These are phyloP conservation scores for Andrena minutula DNA, from an alignment of 2,888 invertebrate genomes.

Conservation along the genomic window DNA sequence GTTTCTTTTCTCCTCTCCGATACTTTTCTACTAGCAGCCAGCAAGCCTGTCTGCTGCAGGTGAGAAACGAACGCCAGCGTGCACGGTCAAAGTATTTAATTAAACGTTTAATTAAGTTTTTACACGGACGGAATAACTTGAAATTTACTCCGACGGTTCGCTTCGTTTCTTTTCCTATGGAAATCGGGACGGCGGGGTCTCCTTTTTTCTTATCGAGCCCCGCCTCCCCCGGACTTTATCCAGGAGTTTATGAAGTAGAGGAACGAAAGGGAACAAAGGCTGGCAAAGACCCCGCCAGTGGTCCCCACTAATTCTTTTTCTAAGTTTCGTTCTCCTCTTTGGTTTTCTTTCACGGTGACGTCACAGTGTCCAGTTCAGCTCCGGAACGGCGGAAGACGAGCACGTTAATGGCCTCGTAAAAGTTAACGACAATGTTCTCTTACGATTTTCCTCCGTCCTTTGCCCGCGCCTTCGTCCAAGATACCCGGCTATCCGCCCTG, in stretches of 20 bases:
- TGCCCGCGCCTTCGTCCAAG: constrained; percentile 50
- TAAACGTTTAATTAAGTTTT: constrained; percentile 16
- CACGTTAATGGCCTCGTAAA: constrained; percentile 84
- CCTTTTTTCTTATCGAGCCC: constrained; percentile 39
- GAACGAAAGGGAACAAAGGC: constrained; percentile 51
- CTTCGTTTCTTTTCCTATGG: constrained; percentile 59
- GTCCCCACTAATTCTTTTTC: constrained; percentile 78
- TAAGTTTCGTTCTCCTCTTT: constrained; percentile 63
- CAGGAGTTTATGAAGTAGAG: constrained; percentile 67
- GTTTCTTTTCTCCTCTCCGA: background rate
- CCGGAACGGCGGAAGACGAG: constrained; percentile 81
- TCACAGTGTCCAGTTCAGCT: constrained; percentile 80
- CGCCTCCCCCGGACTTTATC: constrained; percentile 56
- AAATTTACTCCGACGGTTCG: background rate
- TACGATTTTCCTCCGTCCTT: constrained; percentile 79
- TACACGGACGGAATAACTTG: background rate
- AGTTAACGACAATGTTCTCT: constrained; percentile 84
- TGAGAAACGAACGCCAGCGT: constrained; percentile 5
- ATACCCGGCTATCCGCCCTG: constrained; percentile 50
- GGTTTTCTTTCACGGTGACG: constrained; percentile 76
- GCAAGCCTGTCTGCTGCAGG: constrained; percentile 28
- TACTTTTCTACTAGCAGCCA: constrained; percentile 11
- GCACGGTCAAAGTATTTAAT: constrained; percentile 9
- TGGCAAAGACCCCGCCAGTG: constrained; percentile 49
- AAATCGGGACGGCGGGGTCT: constrained; percentile 60